Base-by-base conservation (phyloP, 2,888 invertebrate genomes). In the Smittia aterrima region DNA sequence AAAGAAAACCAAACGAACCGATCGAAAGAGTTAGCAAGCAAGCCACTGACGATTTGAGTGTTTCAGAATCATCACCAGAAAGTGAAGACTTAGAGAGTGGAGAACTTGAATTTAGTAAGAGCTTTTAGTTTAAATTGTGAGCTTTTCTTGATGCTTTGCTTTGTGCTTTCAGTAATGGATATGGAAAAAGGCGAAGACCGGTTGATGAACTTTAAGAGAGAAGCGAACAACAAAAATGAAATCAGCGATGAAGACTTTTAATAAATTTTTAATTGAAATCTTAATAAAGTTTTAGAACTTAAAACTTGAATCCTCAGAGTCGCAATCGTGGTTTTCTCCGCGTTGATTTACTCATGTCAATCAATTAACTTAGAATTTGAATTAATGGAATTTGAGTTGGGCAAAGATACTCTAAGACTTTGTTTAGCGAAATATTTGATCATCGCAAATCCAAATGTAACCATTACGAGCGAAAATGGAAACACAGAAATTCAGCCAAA, bases 211-310 rank as follows among this genome's bases (percentile, higher is more conserved):
- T 72, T 72, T 13, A 72, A 72, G 16, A 18, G 72, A 22, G 72
- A 72, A 40, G 25, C 22, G 1, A 40, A 11, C 32, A 27, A 7
- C 7, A 72, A 72, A 13, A 54, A 27, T 62, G 72, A 72, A 22
- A 72, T 72, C 1, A 72, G 72, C 27, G 72, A 72, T 41, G 72
- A 72, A 40, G 72, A 72, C 18, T 72, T 72, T 72, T 72, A 72
- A 62, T n/a, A n/a, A n/a, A n/a, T n/a, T n/a, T n/a, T n/a, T n/a
- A n/a, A n/a, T n/a, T n/a, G n/a, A n/a, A n/a, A n/a, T n/a, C n/a
- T n/a, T n/a, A n/a, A n/a, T n/a, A n/a, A n/a, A n/a, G n/a, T n/a
- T n/a, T n/a, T n/a, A n/a, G n/a, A n/a, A n/a, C n/a, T n/a, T n/a
- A n/a, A n/a, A n/a, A n/a, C n/a, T n/a, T n/a, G n/a, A n/a, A n/a